These are phyloP conservation scores for Cotesia glomerata DNA, from an alignment of 1,140 invertebrate genomes.

Conservation along the genomic window DNA sequence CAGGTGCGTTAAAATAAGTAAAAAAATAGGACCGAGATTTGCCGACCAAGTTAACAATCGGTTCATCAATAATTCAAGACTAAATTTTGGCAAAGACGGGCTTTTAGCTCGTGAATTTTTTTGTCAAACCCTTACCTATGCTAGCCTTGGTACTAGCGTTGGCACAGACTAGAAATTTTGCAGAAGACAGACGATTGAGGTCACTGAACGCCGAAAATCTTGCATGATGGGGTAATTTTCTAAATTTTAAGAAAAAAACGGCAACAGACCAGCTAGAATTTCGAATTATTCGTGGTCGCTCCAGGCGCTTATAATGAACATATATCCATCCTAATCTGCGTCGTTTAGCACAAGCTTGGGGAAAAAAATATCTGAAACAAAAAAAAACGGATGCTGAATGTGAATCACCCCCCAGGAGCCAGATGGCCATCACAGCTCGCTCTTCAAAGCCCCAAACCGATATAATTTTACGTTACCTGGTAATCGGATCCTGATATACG, in stretches of 20 bases:
- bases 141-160: no score
- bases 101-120: not conserved
- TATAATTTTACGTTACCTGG: constrained; percentile 13
- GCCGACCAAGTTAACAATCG: not conserved
- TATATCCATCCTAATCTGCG: not conserved
- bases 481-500: constrained; percentile 19
- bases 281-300: not conserved
- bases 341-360: not conserved
- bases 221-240: no score
- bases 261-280: no score
- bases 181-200: no score
- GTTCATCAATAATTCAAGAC: constrained; percentile 18
- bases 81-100: not conserved
- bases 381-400: not conserved
- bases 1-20: constrained; percentile 12
- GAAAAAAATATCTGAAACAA: not conserved
- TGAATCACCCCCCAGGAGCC: constrained; percentile 2
- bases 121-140: no score
- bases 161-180: not conserved
- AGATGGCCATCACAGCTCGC: constrained; percentile 1
- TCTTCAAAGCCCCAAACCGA: not conserved
- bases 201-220: no score
- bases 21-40: not conserved
- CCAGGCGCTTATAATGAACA: not conserved
- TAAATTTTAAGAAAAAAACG: no score